Base-by-base conservation (phyloP, 2,888 invertebrate genomes). In the Andrena bucephala region DNA sequence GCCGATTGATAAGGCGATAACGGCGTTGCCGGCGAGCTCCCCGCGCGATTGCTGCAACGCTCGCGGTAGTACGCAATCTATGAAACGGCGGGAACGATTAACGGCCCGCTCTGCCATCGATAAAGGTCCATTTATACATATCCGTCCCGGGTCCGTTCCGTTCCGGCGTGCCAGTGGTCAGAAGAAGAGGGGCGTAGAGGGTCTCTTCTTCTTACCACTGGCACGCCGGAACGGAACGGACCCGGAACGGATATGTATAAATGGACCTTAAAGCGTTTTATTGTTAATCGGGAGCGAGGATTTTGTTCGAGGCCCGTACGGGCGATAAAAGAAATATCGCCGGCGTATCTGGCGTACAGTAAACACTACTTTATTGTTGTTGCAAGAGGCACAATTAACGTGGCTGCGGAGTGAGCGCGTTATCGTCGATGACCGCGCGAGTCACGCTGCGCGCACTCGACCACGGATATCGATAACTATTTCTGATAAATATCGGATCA, bases 1-100 rank as follows among this genome's bases (percentile, higher is more conserved):
- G 1, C 24, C 57, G 50, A 59, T 63, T 52, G 80, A 80, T 71
- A 78, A 78, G 7, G 2, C 16, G 62, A 71, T 81, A 81, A 72
- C 16, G 20, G 33, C 6, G 27, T 78, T 62, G 20, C 16, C 62
- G 6, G 67, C 33, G 54, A 60, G 33, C 33, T 65, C 20, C 33
- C 29, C 42, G 42, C 36, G 33, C 13, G 67, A 71, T 62, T 62
- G 27, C n/a, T 67, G 62, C 33, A 63, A 52, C 66, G 13, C 27
- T 52, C 5, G 13, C n/a, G 33, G 66, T 42, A 42, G 63, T 52
- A 29, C 57, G n/a, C 52, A 33, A 62, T 78, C 54, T 42, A n/a
- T 36, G 20, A 48, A 50, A 29, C 54, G 16, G 16, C 24, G 10
- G 50, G 29, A 20, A 63, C 36, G 54, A 59, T 65, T n/a, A 20